Conservation (phyloP, 2,113 vertebrate genomes). For the Sturnira hondurensis region DNA sequence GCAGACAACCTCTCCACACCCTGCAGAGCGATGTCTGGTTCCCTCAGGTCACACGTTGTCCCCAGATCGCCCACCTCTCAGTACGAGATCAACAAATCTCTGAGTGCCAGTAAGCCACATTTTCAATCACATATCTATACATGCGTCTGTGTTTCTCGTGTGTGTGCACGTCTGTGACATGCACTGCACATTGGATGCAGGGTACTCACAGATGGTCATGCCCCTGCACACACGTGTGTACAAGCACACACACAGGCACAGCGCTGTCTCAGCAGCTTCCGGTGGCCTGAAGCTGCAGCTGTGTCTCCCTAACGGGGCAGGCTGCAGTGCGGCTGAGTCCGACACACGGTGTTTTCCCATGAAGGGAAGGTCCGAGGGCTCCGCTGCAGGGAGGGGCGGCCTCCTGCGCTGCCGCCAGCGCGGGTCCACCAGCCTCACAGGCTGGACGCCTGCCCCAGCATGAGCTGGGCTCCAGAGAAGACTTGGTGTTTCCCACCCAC, state of each 20-base stretch:
- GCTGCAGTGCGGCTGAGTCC: no score
- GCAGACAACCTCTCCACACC: background rate
- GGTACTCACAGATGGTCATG: background rate
- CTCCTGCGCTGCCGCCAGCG: rapidly evolving
- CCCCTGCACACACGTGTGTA: background rate
- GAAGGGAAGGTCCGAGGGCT: background rate
- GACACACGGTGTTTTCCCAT: background rate
- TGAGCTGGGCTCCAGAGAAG: constrained; percentile 55
- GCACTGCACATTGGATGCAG: no score
- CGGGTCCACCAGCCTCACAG: background rate
- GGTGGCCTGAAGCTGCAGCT: background rate
- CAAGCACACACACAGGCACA: background rate
- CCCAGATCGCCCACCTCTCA: background rate
- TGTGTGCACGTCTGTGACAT: background rate
- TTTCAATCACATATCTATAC: background rate
- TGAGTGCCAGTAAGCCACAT: background rate
- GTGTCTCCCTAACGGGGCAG: background rate
- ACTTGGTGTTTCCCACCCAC: background rate
- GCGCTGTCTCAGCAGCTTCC: background rate
- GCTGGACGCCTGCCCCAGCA: constrained; percentile 64
- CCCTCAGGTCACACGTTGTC: background rate
- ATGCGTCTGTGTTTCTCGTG: background rate
- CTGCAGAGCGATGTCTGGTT: background rate
- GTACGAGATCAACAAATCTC: background rate
- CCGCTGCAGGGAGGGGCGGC: constrained; percentile 19